Conservation (phyloP, 2,797 vertebrate species). For the Vespertilio murinus region DNA sequence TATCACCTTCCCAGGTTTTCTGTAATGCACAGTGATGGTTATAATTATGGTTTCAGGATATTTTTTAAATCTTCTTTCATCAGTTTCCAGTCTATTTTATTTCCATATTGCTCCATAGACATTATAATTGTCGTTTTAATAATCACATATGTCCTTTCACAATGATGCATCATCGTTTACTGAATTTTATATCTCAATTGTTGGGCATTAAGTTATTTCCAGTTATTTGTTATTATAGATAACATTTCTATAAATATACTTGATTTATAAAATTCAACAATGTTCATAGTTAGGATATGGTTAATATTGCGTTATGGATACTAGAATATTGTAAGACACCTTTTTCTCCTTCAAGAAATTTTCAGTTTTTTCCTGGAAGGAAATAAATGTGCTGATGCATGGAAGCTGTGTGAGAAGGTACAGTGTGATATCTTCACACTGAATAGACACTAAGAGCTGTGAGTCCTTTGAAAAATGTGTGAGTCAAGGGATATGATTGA, state of each 20-base stretch:
- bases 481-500: not conserved
- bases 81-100: not conserved
- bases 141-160: not conserved
- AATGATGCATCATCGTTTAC: not conserved
- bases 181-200: not conserved
- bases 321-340: not conserved
- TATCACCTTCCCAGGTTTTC: not conserved
- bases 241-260: not conserved
- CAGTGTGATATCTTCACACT: not conserved
- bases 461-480: not conserved
- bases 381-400: not conserved
- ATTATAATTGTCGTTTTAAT: conserved; percentile 37
- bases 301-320: not conserved
- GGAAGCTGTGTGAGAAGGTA: not conserved
- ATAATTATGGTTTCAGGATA: not conserved
- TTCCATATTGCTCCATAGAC: not conserved
- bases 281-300: not conserved
- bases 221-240: conserved; percentile 13
- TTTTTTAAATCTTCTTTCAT: not conserved
- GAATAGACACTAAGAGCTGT: not conserved
- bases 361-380: not conserved
- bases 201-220: not conserved
- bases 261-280: not conserved
- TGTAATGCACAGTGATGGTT: not conserved
- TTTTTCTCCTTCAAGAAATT: not conserved